Percentiles rank a stretch among this genome's conserved stretches.
phyloP scores from a whole-genome alignment of 2,797 vertebrate species.

The Miichthys miiuy region DNA sequence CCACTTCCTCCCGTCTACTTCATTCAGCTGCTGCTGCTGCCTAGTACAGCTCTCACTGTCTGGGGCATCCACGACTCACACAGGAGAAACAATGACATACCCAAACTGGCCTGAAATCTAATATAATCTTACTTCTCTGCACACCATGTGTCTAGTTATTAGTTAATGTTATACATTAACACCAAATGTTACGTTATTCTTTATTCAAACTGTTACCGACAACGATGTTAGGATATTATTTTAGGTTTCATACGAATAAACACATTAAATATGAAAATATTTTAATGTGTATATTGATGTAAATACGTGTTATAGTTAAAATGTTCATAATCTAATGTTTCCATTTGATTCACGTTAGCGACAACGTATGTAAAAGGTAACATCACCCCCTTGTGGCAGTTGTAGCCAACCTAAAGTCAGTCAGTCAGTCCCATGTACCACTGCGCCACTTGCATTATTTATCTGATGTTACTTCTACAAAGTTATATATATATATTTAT shows the following conservation, averaged over 20 bases:
- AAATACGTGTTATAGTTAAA: neutral
- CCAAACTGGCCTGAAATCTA: neutral
- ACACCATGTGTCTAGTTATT: neutral
- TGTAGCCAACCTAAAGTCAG: neutral
- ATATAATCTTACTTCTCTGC: accelerated
- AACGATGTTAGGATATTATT: too few species aligned
- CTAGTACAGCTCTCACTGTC: constrained; percentile 27
- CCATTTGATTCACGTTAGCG: neutral
- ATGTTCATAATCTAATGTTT: neutral
- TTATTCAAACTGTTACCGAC: neutral
- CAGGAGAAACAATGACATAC: neutral
- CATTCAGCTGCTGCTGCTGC: constrained; percentile 58
- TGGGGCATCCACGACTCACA: constrained; percentile 12
- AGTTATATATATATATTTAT: neutral
- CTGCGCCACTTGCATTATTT: neutral
- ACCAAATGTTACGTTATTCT: neutral
- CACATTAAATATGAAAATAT: neutral
- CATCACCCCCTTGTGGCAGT: constrained; percentile 29
- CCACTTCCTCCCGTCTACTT: constrained; percentile 81
- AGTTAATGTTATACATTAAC: neutral
- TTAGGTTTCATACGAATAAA: neutral
- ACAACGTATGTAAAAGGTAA: neutral
- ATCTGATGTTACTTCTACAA: neutral
- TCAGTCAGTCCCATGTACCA: neutral
- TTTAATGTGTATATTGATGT: neutral